phyloP scores from a whole-genome alignment of 2,113 vertebrate genomes.

The Callaeas wilsoni region DNA sequence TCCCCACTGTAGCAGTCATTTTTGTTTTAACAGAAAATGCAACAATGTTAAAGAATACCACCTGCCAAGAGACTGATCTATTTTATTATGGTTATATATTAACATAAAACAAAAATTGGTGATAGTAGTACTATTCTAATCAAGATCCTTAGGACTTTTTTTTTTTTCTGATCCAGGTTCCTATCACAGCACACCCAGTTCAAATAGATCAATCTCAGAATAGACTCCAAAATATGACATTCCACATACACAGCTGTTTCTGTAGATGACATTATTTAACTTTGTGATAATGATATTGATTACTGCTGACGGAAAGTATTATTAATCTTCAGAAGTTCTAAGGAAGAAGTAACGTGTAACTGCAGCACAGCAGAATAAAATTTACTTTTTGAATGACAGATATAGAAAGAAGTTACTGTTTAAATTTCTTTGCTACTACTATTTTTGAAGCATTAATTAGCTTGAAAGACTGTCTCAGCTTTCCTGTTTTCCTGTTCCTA shows the following conservation, averaged over 20 bases:
- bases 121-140: not conserved
- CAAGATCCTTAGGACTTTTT: not conserved
- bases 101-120: not conserved
- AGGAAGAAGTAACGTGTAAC: not conserved
- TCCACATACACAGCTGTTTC: not conserved
- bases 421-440: not conserved
- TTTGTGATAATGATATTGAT: not conserved
- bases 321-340: not conserved
- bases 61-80: not conserved
- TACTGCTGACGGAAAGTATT: not conserved
- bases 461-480: not conserved
- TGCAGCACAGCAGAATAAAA: not conserved
- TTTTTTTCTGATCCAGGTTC: not conserved
- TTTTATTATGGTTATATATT: not conserved
- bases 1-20: not conserved
- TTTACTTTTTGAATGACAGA: not conserved
- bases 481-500: not conserved
- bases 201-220: not conserved
- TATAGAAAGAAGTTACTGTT: not conserved
- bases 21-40: not conserved
- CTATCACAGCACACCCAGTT: not conserved
- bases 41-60: not conserved
- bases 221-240: not conserved
- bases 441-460: not conserved
- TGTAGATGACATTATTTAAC: not conserved